Conservation (phyloP, 1,140 invertebrate genomes). For the Carposina sasakii region DNA sequence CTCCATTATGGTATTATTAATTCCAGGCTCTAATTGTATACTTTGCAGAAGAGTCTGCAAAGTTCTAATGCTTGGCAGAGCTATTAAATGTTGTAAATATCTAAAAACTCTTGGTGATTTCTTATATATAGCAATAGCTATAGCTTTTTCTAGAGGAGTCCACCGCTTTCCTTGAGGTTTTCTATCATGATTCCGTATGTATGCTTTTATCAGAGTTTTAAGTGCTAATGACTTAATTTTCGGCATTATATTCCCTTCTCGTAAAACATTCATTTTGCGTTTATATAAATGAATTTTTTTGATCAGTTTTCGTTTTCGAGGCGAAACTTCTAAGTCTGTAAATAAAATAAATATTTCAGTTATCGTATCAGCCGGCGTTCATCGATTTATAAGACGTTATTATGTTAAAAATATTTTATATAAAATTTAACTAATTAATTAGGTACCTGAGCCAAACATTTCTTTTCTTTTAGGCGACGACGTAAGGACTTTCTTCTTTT, state of each 20-base stretch:
- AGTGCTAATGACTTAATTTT: neutral
- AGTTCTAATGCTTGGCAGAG: neutral
- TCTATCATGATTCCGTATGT: no score
- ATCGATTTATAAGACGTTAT: no score
- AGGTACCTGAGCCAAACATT: neutral
- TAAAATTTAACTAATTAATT: no score
- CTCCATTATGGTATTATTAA: neutral
- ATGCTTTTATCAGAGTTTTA: no score
- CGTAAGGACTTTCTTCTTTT: neutral
- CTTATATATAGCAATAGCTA: conserved; percentile 5
- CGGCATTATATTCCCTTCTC: neutral
- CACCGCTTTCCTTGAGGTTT: conserved; percentile 1
- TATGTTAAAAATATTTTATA: no score
- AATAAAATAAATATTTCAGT: neutral
- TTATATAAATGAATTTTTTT: neutral
- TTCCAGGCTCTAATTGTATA: neutral
- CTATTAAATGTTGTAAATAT: neutral
- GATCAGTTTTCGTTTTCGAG: neutral
- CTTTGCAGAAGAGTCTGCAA: neutral
- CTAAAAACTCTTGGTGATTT: neutral
- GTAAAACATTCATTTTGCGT: neutral
- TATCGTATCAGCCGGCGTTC: neutral
- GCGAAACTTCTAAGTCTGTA: neutral
- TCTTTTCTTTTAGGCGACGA: neutral
- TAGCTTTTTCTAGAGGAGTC: neutral